Percentiles rank a stretch among this genome's conserved stretches.
Conservation (phyloP, 2,113 vertebrate genomes). For the Accipiter virgatus region DNA sequence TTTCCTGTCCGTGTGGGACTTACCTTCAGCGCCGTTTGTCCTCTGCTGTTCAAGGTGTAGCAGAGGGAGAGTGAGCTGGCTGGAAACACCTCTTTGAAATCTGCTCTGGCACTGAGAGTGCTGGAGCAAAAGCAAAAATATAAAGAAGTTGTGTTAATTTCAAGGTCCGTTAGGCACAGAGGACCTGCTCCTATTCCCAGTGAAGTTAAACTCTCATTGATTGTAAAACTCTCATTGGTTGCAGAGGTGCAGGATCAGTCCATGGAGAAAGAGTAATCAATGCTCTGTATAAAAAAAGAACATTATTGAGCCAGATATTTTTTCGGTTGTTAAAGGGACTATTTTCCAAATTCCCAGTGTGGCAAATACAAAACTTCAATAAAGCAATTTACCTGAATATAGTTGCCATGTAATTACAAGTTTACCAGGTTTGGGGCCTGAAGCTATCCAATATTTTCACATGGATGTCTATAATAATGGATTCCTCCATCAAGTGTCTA, state of each 20-base stretch:
- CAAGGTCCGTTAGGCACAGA: conserved; percentile 44
- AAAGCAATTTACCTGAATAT: background rate
- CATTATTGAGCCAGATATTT: background rate
- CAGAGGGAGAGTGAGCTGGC: background rate
- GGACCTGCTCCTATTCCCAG: background rate
- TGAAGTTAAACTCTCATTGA: background rate
- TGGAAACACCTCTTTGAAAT: background rate
- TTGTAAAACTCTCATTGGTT: background rate
- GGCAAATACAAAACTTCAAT: background rate
- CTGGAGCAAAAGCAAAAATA: conserved; percentile 34
- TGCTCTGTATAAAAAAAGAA: background rate
- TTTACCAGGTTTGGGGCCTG: background rate
- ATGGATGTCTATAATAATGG: background rate
- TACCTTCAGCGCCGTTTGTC: background rate
- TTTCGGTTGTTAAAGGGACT: background rate
- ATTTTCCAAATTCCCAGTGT: background rate
- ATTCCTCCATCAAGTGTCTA: background rate
- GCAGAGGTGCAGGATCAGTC: background rate
- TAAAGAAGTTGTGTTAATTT: conserved; percentile 41
- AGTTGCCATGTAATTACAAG: background rate
- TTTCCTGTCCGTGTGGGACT: background rate
- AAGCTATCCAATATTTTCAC: background rate
- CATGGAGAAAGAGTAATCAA: background rate
- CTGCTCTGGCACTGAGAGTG: background rate
- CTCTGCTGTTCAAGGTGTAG: background rate